Percentiles rank a stretch among this genome's conserved stretches.
Evolutionary conservation across 2,888 invertebrate genomes (phyloP).

Genomic region (Drosophila eohydei): DNA sequence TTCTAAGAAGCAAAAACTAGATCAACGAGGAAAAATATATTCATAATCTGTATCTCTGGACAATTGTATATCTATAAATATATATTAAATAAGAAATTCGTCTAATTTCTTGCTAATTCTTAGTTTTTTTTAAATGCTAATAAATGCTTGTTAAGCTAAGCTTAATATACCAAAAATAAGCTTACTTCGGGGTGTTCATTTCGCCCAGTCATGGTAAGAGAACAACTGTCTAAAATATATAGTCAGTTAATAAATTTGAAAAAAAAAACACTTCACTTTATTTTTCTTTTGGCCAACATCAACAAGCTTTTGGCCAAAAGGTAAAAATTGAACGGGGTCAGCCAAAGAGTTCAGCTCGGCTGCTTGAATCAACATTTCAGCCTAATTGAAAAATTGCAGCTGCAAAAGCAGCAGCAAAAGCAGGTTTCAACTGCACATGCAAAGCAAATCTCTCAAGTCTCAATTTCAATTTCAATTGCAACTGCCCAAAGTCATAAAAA

Average conservation of each 20-base stretch:
- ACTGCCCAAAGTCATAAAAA: conserved; percentile 7
- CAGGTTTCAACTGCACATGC: neutral
- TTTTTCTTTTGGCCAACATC: neutral
- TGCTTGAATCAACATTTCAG: conserved; percentile 4
- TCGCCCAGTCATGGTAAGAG: neutral
- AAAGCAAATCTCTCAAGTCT: neutral
- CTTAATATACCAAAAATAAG: neutral
- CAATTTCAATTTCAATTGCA: conserved; percentile 22
- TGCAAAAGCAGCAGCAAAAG: conserved; percentile 2
- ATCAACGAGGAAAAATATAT: no score
- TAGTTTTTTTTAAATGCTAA: no score
- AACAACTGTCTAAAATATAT: neutral
- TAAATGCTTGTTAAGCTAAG: no score
- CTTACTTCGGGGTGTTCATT: neutral
- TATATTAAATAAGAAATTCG: no score
- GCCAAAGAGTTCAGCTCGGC: neutral
- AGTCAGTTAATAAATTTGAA: neutral
- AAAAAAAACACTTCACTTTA: neutral
- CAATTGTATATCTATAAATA: no score
- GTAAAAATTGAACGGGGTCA: conserved; percentile 10
- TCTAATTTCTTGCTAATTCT: no score
- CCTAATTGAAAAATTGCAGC: conserved; percentile 7
- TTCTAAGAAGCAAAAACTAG: no score
- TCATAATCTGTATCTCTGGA: no score
- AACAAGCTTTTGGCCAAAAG: neutral